Evolutionary conservation across 1,140 invertebrate genomes (phyloP), one percentile per base, ranked within the genome.

Genomic region (Solenopsis fugax): DNA sequence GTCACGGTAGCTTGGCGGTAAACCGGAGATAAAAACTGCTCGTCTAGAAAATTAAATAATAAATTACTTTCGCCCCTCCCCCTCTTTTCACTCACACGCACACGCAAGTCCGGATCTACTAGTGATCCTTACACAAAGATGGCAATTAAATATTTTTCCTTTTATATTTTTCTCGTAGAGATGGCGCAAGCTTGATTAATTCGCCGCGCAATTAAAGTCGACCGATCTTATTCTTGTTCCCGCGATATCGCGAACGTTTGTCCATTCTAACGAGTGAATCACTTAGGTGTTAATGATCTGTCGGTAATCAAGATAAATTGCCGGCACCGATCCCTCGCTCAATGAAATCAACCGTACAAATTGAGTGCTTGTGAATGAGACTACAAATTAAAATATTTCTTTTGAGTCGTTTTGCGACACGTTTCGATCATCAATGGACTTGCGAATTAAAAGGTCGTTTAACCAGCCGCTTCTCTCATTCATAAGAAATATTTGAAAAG

Each of bases 21-120:
- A 82, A 56, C 60, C 62, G 81, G 87, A 91, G 87, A 90, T 93
- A 93, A 93, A 93, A 93, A 93, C 90, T 91, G 91, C 90, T 93
- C 92, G 87, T 89, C 90, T 90, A 89, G 92, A 93, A 93, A 93
- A 93, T 93, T 92, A 93, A 93, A 93, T 93, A 92, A 92, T 93
- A 92, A 93, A 91, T 92, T 91, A 89, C 71, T 48, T 52, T 56
- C 45, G 24, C 54, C 41, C 12, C 62, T 1, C 18, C 9, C 21
- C 62, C 45, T 45, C 7, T 3, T 12, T 18, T 21, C 52, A n/a
- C 34, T 16, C 18, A 50, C 24, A 75, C 29, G 29, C 56, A 2
- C 34, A 29, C 16, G 67, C 58, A 21, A 71, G 60, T 85, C 67
- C 50, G 54, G 77, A 76, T 85, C 24, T 78, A 50, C 58, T 45